Evolutionary conservation across 2,113 vertebrate species (phyloP).

Genomic region (Corvus moneduloides): DNA sequence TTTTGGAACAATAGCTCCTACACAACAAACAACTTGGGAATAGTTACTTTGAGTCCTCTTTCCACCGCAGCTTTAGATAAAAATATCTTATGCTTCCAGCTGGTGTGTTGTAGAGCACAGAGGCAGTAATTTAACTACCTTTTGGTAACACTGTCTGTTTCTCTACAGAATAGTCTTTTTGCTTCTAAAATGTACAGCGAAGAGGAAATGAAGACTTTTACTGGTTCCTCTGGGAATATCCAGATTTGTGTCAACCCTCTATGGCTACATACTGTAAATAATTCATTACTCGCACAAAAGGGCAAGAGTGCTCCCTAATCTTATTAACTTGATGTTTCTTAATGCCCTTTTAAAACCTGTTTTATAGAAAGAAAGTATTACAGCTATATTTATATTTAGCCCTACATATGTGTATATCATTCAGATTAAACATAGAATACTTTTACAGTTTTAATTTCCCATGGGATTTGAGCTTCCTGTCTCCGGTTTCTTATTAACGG

Average conservation of each 20-base stretch:
- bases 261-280: background rate
- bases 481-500: slow-evolving; percentile 50
- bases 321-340: slow-evolving; percentile 37
- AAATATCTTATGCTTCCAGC: background rate
- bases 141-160: background rate
- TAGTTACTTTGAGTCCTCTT: background rate
- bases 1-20: background rate
- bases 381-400: slow-evolving; percentile 9
- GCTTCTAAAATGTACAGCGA: background rate
- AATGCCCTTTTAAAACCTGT: background rate
- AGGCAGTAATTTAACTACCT: background rate
- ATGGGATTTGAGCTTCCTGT: slow-evolving; percentile 5
- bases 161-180: background rate
- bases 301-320: background rate
- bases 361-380: slow-evolving; percentile 10
- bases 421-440: background rate
- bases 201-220: background rate
- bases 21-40: background rate
- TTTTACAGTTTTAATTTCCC: slow-evolving; percentile 30
- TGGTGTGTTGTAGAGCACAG: background rate
- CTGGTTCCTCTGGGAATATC: background rate
- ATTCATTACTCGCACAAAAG: background rate
- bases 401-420: background rate
- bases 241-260: background rate
- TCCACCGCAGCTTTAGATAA: background rate